Percentiles rank a stretch among this genome's conserved stretches.
These are phyloP conservation scores for Brachionus asplanchnoidis DNA, from an alignment of 1,140 invertebrate species.

Conservation along the genomic window DNA sequence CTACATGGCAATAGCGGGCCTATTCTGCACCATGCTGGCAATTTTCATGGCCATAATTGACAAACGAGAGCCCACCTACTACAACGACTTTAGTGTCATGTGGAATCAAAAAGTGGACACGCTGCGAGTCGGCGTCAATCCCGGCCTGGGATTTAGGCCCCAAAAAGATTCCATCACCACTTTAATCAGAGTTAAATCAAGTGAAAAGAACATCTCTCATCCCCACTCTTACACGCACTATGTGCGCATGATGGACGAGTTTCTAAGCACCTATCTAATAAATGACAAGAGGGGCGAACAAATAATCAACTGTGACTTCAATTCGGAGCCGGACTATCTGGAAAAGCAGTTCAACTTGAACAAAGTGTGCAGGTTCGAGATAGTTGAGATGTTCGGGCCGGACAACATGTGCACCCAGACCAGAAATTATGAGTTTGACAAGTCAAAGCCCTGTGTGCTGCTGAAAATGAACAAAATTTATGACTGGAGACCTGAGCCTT, in stretches of 20 bases:
- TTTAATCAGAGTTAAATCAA: constrained; percentile 39
- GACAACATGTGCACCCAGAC: constrained; percentile 41
- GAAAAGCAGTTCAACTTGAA: constrained; percentile 41
- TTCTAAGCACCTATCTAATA: constrained; percentile 37
- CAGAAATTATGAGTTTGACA: constrained; percentile 52
- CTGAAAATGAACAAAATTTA: constrained; percentile 53
- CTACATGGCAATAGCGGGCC: constrained; percentile 32
- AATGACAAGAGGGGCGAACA: constrained; percentile 40
- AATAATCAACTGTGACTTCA: constrained; percentile 42
- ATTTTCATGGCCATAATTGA: constrained; percentile 44
- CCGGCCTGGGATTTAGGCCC: constrained; percentile 38
- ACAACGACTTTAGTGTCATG: constrained; percentile 37
- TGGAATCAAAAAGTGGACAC: constrained; percentile 5
- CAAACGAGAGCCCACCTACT: constrained; percentile 41
- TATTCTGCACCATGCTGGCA: constrained; percentile 25
- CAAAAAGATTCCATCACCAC: constrained; percentile 24
- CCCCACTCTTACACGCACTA: constrained; percentile 27
- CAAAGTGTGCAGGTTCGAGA: constrained; percentile 48
- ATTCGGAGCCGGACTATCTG: neutral
- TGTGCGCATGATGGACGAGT: constrained; percentile 4
- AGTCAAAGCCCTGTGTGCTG: constrained; percentile 52
- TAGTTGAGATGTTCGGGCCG: constrained; percentile 35
- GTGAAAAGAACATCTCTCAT: constrained; percentile 32
- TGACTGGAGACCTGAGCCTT: constrained; percentile 39
- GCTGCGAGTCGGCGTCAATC: neutral